Evolutionary conservation across 2,113 vertebrate genomes (phyloP), one percentile per base, ranked within the genome.

Genomic region (Pleuronectes platessa): DNA sequence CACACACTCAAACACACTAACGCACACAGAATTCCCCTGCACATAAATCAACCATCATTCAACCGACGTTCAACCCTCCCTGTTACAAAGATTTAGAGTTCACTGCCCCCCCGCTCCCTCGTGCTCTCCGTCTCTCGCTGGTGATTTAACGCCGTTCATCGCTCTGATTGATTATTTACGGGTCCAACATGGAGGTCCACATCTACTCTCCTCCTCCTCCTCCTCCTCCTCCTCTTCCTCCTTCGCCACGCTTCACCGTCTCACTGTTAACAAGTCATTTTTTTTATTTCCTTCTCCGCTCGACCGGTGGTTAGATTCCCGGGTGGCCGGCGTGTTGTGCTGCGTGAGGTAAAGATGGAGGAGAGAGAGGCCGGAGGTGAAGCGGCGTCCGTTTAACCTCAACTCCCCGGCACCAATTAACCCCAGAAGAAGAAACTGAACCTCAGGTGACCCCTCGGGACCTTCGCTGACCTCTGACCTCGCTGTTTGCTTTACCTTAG

Each of bases 371-470:
- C 23, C 3, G 18, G 42, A 73, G 81, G 80, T 72, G 60, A 13
- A 2, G 35, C 0, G 12, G 60, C 6, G 23, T 49, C 47, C 1
- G 73, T 59, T 71, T 76, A 35, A 82, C 71, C 75, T 68, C 63
- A 7, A 55, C 55, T 68, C 66, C 81, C 81, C 81, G 82, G 18
- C 63, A 61, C 71, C 86, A 89, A 90, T 93, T 93, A 92, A 90
- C 90, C 87, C 61, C 55, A 40, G 49, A 66, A 77, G 62, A 77
- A 62, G 65, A 78, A 68, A 68, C 35, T 53, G 21, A 21, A 63
- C 77, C 84, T 65, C 21, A 1, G 56, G 27, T 40, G 71, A 84
- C 73, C 66, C 58, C 53, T 37, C 13, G 31, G 5, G 1, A n/a
- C 51, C 20, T 54, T 9, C 10, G 51, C 8, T 10, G 51, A 54